A percentile compares a stretch with the other conserved stretches of the same genome.
Conservation (phyloP, 2,113 vertebrate genomes). For the Burhinus bistriatus region DNA sequence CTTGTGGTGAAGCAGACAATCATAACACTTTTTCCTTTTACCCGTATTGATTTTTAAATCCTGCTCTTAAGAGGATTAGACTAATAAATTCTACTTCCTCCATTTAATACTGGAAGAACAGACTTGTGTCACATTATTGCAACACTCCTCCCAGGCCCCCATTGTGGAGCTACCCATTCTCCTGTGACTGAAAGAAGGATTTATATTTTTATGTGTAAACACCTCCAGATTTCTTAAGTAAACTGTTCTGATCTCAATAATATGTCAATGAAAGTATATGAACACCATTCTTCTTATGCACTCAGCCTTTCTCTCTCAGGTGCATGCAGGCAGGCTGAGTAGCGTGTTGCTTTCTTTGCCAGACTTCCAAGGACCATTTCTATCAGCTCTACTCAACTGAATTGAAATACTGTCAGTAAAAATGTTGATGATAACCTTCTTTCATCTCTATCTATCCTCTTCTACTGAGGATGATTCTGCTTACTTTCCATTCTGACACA, state of each 20-base stretch:
- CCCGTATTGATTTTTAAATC: background rate
- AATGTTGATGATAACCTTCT: background rate
- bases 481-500: background rate
- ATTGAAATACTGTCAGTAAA: background rate
- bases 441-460: background rate
- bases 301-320: background rate
- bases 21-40: background rate
- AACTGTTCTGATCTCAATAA: background rate
- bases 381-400: background rate
- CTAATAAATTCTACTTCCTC: background rate
- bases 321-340: background rate
- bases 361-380: background rate
- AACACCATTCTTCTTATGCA: background rate
- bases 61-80: background rate
- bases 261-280: background rate
- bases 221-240: background rate
- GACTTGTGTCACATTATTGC: background rate
- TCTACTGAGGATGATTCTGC: background rate
- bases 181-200: background rate
- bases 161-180: background rate
- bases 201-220: background rate
- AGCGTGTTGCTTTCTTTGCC: background rate
- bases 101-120: background rate
- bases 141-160: background rate
- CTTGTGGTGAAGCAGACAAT: background rate